phyloP scores from a whole-genome alignment of 2,888 invertebrate species.

The Autographa pulchrina region DNA sequence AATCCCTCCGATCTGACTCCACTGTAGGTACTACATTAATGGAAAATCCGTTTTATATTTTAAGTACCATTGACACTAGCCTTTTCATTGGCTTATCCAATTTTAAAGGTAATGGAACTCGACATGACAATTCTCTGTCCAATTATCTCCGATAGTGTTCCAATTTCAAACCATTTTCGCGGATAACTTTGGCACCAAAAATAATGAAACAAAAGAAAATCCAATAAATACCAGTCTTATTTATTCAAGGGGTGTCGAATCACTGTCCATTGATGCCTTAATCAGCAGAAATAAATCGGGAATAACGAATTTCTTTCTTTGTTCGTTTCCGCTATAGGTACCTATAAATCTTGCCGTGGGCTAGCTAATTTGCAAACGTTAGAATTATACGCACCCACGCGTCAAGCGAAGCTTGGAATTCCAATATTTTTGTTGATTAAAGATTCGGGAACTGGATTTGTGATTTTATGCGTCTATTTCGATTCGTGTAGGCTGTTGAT shows the following conservation, averaged over 20 bases:
- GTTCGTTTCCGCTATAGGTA: constrained; percentile 15
- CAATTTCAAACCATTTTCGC: neutral
- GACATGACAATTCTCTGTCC: neutral
- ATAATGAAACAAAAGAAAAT: neutral
- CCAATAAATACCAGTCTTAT: constrained; percentile 8
- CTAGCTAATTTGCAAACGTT: constrained; percentile 62
- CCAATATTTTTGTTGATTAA: constrained; percentile 44
- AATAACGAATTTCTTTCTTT: constrained; percentile 31
- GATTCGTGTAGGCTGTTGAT: neutral
- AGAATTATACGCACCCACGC: constrained; percentile 53
- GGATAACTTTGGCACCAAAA: neutral
- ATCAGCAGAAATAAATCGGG: constrained; percentile 27
- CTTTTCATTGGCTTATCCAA: neutral
- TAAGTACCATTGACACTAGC: neutral
- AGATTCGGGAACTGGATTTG: constrained; percentile 27
- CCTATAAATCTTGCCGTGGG: constrained; percentile 59
- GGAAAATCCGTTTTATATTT: neutral
- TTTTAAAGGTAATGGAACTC: neutral
- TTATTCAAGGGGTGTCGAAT: constrained; percentile 12
- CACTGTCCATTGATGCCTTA: constrained; percentile 29
- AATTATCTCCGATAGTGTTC: neutral
- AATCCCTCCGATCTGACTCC: neutral
- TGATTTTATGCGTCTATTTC: constrained; percentile 3
- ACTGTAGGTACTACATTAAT: neutral
- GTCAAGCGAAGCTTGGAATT: constrained; percentile 24